Base-by-base conservation (phyloP, 2,113 vertebrate species). In the Hypocryptadius cinnamomeus region DNA sequence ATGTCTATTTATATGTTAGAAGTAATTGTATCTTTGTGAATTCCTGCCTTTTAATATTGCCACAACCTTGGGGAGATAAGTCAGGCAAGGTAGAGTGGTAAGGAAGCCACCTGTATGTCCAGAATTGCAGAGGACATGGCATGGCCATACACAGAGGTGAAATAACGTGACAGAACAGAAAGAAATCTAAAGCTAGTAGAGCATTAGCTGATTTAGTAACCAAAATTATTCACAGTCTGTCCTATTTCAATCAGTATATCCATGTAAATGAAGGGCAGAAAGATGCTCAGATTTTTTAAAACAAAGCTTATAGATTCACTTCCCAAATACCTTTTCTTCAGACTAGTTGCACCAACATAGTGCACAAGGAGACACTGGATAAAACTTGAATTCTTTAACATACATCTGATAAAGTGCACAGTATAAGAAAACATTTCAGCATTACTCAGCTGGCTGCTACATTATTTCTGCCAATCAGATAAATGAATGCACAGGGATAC, bases 401-500 rank as follows among this genome's bases (percentile, higher is more conserved):
- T 69, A 50, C 9, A 66, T 72, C 50, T 82, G 45, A 53, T 82
- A 66, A 65, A 79, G 27, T 15, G 17, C 30, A 70, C 37, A 77
- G 30, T 27, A 31, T 40, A 71, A 81, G 39, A 85, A 66, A 66
- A 79, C 39, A 74, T 88, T 93, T 70, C 53, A 74, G 47, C 21
- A 42, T 59, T 85, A 68, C 77, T 94, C 50, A 48, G 50, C 70
- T 90, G 71, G 64, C 66, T 83, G 50, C 39, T 91, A 78, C 90
- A 83, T 91, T 86, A 82, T 81, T 91, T 92, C 64, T 92, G 40
- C 60, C 85, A 87, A 65, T 92, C 73, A 94, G 70, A 87, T 59
- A 90, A 94, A 95, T 78, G 76, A 95, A 95, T 90, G 48, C 60
- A 85, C 15, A 48, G 39, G 45, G 64, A 92, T 93, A 85, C 64